A percentile compares a stretch with the other conserved stretches of the same genome.
These are phyloP conservation scores for Dynastes maya DNA, from an alignment of 2,888 invertebrate species.

Conservation along the genomic window DNA sequence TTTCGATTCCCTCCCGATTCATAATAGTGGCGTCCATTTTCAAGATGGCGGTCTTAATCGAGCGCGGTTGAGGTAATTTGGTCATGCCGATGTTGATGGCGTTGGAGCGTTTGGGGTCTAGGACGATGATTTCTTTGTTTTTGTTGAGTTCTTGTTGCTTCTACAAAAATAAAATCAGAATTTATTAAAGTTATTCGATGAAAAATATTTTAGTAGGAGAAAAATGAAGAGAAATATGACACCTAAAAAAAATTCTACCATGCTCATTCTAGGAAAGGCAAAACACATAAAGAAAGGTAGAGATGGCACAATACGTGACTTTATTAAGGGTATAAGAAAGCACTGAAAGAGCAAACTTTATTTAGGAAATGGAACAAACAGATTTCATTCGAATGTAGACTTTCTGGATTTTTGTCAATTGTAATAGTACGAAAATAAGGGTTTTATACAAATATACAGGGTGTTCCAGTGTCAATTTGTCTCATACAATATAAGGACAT, in stretches of 20 bases:
- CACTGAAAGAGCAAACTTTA: too few relatives aligned
- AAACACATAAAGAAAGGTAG: constrained; percentile 38
- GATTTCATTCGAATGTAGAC: too few relatives aligned
- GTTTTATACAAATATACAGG: too few relatives aligned
- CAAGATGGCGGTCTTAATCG: constrained; percentile 98
- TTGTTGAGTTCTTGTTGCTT: constrained; percentile 89
- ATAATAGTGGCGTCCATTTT: constrained; percentile 99
- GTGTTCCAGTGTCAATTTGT: too few relatives aligned
- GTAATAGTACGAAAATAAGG: too few relatives aligned
- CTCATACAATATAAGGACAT: too few relatives aligned
- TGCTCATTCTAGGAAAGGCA: constrained; percentile 36
- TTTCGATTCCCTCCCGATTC: constrained; percentile 98
- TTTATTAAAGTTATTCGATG: not conserved
- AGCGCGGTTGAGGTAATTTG: constrained; percentile 96
- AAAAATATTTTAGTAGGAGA: not conserved
- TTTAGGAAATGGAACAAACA: too few relatives aligned
- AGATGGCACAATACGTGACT: not conserved
- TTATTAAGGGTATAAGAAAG: too few relatives aligned
- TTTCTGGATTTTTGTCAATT: too few relatives aligned
- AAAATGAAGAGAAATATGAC: not conserved
- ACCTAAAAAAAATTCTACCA: not conserved
- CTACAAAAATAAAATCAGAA: constrained; percentile 67
- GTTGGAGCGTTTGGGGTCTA: constrained; percentile 98
- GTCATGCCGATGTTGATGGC: constrained; percentile 99
- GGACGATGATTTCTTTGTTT: constrained; percentile 93